phyloP scores from a whole-genome alignment of 2,797 vertebrate species.

The Brotula barbata region DNA sequence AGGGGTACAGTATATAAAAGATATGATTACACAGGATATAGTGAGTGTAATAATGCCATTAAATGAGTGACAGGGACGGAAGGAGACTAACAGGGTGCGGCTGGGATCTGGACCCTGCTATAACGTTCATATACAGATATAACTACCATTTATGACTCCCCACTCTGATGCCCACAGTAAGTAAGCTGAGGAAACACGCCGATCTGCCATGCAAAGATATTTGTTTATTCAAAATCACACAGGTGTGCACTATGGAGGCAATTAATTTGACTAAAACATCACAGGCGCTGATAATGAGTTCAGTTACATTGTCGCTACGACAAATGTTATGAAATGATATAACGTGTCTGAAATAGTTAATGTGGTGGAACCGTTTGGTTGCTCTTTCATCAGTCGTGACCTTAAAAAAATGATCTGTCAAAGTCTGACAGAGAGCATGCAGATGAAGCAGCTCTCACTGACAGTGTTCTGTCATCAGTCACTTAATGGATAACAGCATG shows the following conservation, averaged over 20 bases:
- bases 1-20: too few species aligned
- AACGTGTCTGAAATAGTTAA: too few species aligned
- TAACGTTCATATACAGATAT: too few species aligned
- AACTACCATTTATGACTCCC: too few species aligned
- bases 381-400: neutral
- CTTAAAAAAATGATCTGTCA: neutral
- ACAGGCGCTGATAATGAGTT: too few species aligned
- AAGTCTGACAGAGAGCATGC: constrained; percentile 12
- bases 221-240: constrained; percentile 63
- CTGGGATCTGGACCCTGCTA: too few species aligned
- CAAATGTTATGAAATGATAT: too few species aligned
- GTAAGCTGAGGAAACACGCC: constrained; percentile 11
- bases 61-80: too few species aligned
- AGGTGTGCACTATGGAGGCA: constrained; percentile 27
- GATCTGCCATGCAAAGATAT: constrained; percentile 46
- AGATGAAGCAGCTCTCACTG: constrained; percentile 37
- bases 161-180: too few species aligned
- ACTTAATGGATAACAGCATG: constrained; percentile 24
- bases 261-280: constrained; percentile 28
- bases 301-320: accelerated
- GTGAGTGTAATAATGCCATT: too few species aligned
- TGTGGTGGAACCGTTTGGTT: neutral
- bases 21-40: too few species aligned
- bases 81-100: too few species aligned
- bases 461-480: constrained; percentile 46